phyloP scores from a whole-genome alignment of 2,113 vertebrate species.

The Strix aluco region DNA sequence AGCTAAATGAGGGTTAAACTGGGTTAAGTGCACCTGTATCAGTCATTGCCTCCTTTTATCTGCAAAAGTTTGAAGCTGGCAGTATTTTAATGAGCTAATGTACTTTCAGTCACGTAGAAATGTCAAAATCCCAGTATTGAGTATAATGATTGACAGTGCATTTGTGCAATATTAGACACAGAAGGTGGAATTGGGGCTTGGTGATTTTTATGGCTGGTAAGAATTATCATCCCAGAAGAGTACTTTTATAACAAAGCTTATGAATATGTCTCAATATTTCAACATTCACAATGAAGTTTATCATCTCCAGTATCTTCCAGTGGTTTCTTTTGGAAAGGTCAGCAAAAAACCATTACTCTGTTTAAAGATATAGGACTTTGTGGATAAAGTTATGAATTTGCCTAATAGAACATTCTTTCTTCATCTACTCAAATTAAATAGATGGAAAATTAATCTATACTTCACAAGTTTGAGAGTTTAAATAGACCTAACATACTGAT shows the following conservation, averaged over 20 bases:
- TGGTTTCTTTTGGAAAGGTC: not conserved
- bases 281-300: not conserved
- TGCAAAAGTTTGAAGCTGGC: not conserved
- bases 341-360: not conserved
- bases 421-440: not conserved
- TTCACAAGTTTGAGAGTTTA: not conserved
- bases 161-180: not conserved
- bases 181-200: not conserved
- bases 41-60: slow-evolving; percentile 16
- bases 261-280: not conserved
- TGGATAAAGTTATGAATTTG: not conserved
- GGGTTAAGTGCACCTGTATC: slow-evolving; percentile 9
- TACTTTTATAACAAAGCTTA: not conserved
- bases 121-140: not conserved
- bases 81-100: not conserved
- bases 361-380: not conserved
- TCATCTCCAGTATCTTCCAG: not conserved
- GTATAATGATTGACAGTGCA: not conserved
- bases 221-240: not conserved
- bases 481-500: not conserved
- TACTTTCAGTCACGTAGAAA: not conserved
- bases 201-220: not conserved
- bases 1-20: slow-evolving; percentile 12
- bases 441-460: not conserved
- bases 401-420: not conserved